Evolutionary conservation across 2,888 invertebrate genomes (phyloP), one percentile per base, ranked within the genome.

Genomic region (Dicycla oo): DNA sequence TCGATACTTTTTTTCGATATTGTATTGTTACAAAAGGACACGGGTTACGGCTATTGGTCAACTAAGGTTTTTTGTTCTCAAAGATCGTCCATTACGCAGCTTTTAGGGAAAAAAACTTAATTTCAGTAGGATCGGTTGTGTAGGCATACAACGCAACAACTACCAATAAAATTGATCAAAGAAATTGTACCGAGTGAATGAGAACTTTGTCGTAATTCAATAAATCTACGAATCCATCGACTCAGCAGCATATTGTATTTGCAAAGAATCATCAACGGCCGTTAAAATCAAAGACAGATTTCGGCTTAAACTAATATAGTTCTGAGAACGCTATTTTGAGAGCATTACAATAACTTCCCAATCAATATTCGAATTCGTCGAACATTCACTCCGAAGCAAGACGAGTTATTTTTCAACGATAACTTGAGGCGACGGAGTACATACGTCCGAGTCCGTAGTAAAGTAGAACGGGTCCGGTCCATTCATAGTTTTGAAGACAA

Each of bases 401-500:
- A 87, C 65, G 74, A 83, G 69, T 77, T 81, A 64, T 83, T 72
- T 83, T 72, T 78, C 62, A 71, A 71, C 60, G 69, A 66, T 70
- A 63, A 73, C 69, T 73, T 57, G 63, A 78, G 54, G 69, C 74
- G 75, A 80, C 73, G 66, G 73, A 64, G 64, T 69, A 76, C 78
- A 80, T 78, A 73, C 69, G 60, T 49, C 30, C 63, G 60, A 34
- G 78, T 18, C 49, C 76, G 70, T 80, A 69, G 77, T 76, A 84
- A 83, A 73, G 80, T 82, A 83, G 86, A 85, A 85, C 85, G 83
- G 66, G 82, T 83, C 79, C 82, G 75, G 78, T 88, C 87, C 91
- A 91, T 91, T 91, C 91, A 91, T 90, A 83, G 85, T 81, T 85
- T 80, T 64, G 81, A 87, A 90, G 86, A 88, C 88, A 89, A 88